Conservation (phyloP, 2,113 vertebrate species). For the Octodon degus region DNA sequence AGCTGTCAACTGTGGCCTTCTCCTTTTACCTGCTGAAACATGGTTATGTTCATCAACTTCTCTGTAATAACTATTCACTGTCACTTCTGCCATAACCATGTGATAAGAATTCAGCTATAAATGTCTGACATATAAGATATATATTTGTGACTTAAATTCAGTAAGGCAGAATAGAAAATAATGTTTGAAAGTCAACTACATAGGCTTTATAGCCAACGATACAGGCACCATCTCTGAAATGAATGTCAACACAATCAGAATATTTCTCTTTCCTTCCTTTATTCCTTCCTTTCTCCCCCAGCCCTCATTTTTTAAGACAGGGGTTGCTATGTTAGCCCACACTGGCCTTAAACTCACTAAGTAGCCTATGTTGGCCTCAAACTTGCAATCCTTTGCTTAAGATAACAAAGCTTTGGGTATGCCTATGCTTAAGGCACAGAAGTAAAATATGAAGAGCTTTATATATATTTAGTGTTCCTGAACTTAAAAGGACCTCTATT, state of each 20-base stretch:
- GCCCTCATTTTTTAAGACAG: not conserved
- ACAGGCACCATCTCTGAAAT: slow-evolving; percentile 30
- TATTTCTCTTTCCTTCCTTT: not conserved
- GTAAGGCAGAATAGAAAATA: slow-evolving; percentile 21
- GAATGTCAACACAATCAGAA: slow-evolving; percentile 13
- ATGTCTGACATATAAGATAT: not conserved
- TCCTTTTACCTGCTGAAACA: slow-evolving; percentile 84
- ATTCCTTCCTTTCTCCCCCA: not conserved
- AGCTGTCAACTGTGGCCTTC: slow-evolving; percentile 90
- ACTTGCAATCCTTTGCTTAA: not conserved
- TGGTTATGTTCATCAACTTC: slow-evolving; percentile 89
- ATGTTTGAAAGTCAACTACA: slow-evolving; percentile 50
- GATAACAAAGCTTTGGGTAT: slow-evolving; percentile 31
- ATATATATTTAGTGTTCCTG: not conserved
- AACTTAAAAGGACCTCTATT: slow-evolving; percentile 26
- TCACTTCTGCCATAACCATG: slow-evolving; percentile 89
- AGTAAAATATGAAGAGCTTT: slow-evolving; percentile 24
- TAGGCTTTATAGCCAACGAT: not conserved
- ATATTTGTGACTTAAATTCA: slow-evolving; percentile 20
- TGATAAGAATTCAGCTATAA: slow-evolving; percentile 44
- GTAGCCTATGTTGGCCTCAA: not conserved
- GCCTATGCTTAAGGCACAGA: not conserved
- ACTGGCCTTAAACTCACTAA: not conserved
- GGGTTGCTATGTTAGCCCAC: not conserved
- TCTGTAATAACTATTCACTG: slow-evolving; percentile 93